These are phyloP conservation scores for Cryptoprocta ferox DNA, from an alignment of 2,797 vertebrate species.

Conservation along the genomic window DNA sequence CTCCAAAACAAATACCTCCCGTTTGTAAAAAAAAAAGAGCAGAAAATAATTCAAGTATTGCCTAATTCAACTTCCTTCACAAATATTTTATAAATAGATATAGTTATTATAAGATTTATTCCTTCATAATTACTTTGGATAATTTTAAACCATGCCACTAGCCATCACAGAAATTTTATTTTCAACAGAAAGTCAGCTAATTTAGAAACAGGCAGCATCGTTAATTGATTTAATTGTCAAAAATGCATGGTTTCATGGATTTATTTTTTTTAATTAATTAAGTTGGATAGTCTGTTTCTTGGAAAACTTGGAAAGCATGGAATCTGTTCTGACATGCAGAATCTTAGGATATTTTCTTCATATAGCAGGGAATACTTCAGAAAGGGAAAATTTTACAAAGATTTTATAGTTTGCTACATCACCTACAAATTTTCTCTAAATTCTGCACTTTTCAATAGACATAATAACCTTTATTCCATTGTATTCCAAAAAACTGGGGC, in stretches of 20 bases:
- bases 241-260: background rate
- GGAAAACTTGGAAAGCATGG: background rate
- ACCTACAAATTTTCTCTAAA: background rate
- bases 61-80: background rate
- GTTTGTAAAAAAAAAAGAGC: background rate
- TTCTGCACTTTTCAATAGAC: background rate
- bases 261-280: background rate
- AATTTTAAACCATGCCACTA: background rate
- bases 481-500: background rate
- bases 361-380: background rate
- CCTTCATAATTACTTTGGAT: background rate
- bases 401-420: background rate
- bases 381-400: background rate
- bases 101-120: background rate
- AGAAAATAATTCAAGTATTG: background rate
- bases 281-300: background rate
- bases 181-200: background rate
- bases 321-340: background rate
- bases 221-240: conserved; percentile 33
- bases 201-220: background rate
- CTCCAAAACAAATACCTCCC: background rate
- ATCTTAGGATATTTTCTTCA: background rate
- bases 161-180: background rate
- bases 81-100: conserved; percentile 1
- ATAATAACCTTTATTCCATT: background rate